phyloP scores from a whole-genome alignment of 2,113 vertebrate genomes.

The Perca schrenkii region DNA sequence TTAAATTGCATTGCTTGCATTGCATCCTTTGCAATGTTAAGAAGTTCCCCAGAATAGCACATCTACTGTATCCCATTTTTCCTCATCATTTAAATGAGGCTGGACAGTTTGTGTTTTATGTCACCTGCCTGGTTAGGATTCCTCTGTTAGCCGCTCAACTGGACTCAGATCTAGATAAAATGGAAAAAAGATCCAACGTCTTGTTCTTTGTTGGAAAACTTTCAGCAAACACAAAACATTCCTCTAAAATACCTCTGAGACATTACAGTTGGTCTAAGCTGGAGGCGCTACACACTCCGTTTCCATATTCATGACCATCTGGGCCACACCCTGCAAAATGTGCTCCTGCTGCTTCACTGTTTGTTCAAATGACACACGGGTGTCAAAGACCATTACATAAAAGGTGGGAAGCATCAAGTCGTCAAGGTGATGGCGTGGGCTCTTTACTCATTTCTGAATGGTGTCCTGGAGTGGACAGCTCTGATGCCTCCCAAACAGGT shows the following conservation, averaged over 20 bases:
- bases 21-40: background rate
- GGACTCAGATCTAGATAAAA: slow-evolving; percentile 17
- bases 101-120: slow-evolving; percentile 5
- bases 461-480: slow-evolving; percentile 34
- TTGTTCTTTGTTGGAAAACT: slow-evolving; percentile 22
- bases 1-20: background rate
- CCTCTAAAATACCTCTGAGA: slow-evolving; percentile 32
- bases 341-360: slow-evolving; percentile 69
- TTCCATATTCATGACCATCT: slow-evolving; percentile 83
- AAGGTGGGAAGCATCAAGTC: slow-evolving; percentile 50
- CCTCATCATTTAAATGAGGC: slow-evolving; percentile 1
- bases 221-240: slow-evolving; percentile 25
- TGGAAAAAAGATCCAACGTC: background rate
- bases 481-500: slow-evolving; percentile 33
- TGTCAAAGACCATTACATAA: slow-evolving; percentile 69
- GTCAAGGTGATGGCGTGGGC: slow-evolving; percentile 58
- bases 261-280: slow-evolving; percentile 38
- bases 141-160: slow-evolving; percentile 1
- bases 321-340: slow-evolving; percentile 70
- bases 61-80: slow-evolving; percentile 4
- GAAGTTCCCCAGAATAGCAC: background rate
- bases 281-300: slow-evolving; percentile 16
- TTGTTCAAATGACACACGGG: slow-evolving; percentile 60
- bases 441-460: slow-evolving; percentile 39
- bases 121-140: background rate